Conservation (phyloP, 2,888 invertebrate genomes). For the Xylota sylvarum region DNA sequence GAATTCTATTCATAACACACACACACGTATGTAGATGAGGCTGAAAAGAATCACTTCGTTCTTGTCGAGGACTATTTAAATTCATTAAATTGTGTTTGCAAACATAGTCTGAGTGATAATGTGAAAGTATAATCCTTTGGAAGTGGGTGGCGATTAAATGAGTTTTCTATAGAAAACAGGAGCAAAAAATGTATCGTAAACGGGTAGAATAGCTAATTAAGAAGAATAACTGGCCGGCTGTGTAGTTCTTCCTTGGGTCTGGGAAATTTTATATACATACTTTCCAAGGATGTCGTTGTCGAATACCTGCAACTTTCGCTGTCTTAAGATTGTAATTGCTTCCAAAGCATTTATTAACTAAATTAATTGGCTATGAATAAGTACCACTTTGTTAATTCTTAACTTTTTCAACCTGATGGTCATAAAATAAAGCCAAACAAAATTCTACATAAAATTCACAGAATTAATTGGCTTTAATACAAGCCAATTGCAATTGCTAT, state of each 20-base stretch:
- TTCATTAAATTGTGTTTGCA: background rate
- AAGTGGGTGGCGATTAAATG: background rate
- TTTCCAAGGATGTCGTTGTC: too few species aligned
- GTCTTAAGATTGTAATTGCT: background rate
- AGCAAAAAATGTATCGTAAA: too few species aligned
- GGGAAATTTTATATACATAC: too few species aligned
- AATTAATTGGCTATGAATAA: conserved; percentile 2
- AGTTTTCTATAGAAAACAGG: background rate
- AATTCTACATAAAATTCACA: background rate
- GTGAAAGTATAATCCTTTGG: background rate
- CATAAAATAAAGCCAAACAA: background rate
- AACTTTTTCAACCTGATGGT: background rate
- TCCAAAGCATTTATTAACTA: background rate
- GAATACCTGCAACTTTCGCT: background rate
- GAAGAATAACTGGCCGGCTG: too few species aligned
- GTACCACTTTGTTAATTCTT: background rate
- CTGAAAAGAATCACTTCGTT: background rate
- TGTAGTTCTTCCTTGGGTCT: too few species aligned
- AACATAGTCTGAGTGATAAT: background rate
- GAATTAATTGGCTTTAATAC: conserved; percentile 11
- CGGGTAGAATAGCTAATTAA: too few species aligned
- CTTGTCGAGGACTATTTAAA: background rate
- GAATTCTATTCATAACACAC: conserved; percentile 1
- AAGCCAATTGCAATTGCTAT: conserved; percentile 2
- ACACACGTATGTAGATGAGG: background rate